Base-by-base conservation (phyloP, 2,797 vertebrate genomes). In the Holocentrus rufus region DNA sequence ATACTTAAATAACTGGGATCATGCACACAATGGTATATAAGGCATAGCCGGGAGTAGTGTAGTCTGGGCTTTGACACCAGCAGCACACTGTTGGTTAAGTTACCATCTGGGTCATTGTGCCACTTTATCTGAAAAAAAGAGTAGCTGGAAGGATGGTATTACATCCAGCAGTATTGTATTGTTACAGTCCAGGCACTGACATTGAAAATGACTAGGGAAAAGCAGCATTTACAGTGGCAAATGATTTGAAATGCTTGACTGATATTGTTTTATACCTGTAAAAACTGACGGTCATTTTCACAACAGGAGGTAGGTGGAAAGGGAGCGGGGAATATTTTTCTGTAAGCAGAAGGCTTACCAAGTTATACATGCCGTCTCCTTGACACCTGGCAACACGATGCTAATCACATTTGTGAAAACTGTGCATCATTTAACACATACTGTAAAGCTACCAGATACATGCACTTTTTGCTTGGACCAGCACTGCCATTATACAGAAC, bases 211-310 rank as follows among this genome's bases (percentile, higher is more conserved):
- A 59, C 31, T 34, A 53, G 58, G 73, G 55, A 25, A 68, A 68
- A 66, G 57, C 9, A 34, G 3, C 46, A 65, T 67, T 49, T 70
- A 18, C 23, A 66, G 17, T 20, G 56, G 53, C 23, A 54, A 58
- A 58, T 74, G 81, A 81, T 78, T 81, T 70, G 27, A 30, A 74
- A 75, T 63, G 53, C 55, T 70, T 86, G 83, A 85, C 79, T 82
- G 69, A 78, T 77, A 79, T 81, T 73, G 67, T 72, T 68, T 78
- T 83, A 72, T 74, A 80, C 77, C 62, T 46, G 74, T 70, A 77
- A 83, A 86, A 85, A 89, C 86, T 88, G 83, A 63, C 44, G 52
- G 81, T 87, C 83, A 88, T 92, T 90, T 88, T 88, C 83, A 31
- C 86, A 49, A 31, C 81, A 81, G 88, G 90, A 86, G 90, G 85